Base-by-base conservation (phyloP, 2,888 invertebrate genomes). In the Adelognathus sp. region DNA sequence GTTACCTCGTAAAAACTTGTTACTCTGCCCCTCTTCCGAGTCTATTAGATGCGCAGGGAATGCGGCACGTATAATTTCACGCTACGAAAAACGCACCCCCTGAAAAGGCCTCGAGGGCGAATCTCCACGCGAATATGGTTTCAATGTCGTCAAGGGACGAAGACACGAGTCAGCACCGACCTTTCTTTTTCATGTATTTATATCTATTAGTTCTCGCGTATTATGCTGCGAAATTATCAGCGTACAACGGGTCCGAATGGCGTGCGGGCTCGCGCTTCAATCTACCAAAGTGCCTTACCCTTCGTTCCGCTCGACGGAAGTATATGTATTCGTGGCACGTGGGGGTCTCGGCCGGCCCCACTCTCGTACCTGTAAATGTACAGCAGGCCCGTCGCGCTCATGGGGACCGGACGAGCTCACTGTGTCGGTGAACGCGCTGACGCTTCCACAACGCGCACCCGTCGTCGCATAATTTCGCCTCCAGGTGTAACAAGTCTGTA, bases 221-320 rank as follows among this genome's bases (percentile, higher is more conserved):
- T 69, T 52, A 66, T 56, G 56, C 44, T 64, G 63, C 56, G 69
- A 31, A 24, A 54, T 29, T 69, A 78, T 72, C 76, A 70, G 69
- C 76, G 72, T 63, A 71, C 72, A 77, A 71, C 67, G 70, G 75
- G 74, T 67, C 71, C 77, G 81, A 82, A 82, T 87, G 80, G 86
- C 87, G 86, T 86, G 86, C 77, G 80, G 81, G 82, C 54, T 83
- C 81, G 81, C 85, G 83, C 86, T 88, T 88, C 86, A 88, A 88
- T 88, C 87, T 85, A 86, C 83, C 85, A 85, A 86, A 88, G 86
- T 88, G 81, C 84, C 85, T 82, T 75, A 83, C 85, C 80, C n/a
- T n/a, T n/a, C 84, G 85, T 87, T 87, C 82, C 86, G 84, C 78
- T 76, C 69, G 72, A 76, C 71, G 78, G 77, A 76, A 74, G 76